Conservation (phyloP, 2,888 invertebrate genomes). For the Podabrus alpinus region DNA sequence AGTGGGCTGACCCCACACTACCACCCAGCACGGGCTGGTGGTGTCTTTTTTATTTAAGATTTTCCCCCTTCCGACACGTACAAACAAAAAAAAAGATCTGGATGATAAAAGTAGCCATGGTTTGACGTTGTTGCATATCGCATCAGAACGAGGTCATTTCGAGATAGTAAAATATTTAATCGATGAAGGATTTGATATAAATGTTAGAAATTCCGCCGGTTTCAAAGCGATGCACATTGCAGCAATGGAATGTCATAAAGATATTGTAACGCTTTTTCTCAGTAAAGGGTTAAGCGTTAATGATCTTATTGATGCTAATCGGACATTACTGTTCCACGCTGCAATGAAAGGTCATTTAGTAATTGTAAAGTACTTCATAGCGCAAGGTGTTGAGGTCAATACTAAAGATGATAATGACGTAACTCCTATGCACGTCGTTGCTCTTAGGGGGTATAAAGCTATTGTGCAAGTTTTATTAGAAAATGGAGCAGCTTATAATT, state of each 20-base stretch:
- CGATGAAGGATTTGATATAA: background rate
- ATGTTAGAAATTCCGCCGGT: background rate
- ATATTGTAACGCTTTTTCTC: background rate
- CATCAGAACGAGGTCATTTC: background rate
- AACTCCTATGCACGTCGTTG: background rate
- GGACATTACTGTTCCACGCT: background rate
- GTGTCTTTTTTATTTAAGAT: too few species aligned
- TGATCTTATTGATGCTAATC: background rate
- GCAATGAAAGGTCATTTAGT: background rate
- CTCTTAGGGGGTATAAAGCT: background rate
- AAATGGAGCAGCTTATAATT: background rate
- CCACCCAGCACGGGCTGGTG: too few species aligned
- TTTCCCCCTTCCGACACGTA: too few species aligned
- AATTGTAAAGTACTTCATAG: background rate
- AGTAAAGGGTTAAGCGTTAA: background rate
- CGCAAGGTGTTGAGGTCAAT: background rate
- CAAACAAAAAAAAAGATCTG: background rate
- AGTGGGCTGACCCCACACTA: too few species aligned
- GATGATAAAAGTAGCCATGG: background rate
- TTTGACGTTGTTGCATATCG: background rate
- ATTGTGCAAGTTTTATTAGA: background rate
- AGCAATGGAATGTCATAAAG: background rate
- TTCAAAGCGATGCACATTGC: background rate
- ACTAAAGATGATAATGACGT: background rate
- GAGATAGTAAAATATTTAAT: background rate